Base-by-base conservation (phyloP, 2,113 vertebrate species). In the Pungitius pungitius region DNA sequence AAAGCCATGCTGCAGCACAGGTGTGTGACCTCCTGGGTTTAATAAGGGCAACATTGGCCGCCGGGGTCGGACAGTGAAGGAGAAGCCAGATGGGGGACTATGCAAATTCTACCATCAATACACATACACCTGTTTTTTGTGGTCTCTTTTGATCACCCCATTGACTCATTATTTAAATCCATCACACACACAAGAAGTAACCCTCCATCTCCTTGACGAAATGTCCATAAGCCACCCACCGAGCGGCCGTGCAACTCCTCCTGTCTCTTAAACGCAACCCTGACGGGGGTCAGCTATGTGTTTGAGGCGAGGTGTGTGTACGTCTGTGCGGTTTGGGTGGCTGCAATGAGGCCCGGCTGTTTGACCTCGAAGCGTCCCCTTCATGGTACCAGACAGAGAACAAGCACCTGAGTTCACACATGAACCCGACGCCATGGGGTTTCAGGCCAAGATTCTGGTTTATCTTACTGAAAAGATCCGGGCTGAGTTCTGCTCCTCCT, bases 401-500 rank as follows among this genome's bases (percentile, higher is more conserved):
- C 69, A 73, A 66, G 47, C 79, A 47, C 76, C 62, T 75, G 80
- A 39, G 51, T 45, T 24, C 66, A 60, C 65, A 76, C 57, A 55
- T 54, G 45, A 45, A 14, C 26, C 43, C 18, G 35, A 22, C 15
- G 55, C 11, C 37, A 0, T 47, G 42, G 57, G 60, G n/a, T 51
- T 15, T 22, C 52, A 42, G 60, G 33, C 61, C 54, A 10, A 2
- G 30, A 42, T 26, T 7, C 0, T 6, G 15, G 68, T 51, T 14
- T 64, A 24, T 91, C 95, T 95, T 89, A 98, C 96, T 26, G 94
- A 94, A 81, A 98, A 96, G 54, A 91, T 93, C 85, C 95, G 95
- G 42, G 93, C 92, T n/a, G 93, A 87, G 59, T 80, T 93, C 22
- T 91, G 89, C 60, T 95, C 95, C 63, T 96, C 95, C 82, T 92